Evolutionary conservation across 2,797 vertebrate genomes (phyloP).

Genomic region (Gallinago nigripennis): DNA sequence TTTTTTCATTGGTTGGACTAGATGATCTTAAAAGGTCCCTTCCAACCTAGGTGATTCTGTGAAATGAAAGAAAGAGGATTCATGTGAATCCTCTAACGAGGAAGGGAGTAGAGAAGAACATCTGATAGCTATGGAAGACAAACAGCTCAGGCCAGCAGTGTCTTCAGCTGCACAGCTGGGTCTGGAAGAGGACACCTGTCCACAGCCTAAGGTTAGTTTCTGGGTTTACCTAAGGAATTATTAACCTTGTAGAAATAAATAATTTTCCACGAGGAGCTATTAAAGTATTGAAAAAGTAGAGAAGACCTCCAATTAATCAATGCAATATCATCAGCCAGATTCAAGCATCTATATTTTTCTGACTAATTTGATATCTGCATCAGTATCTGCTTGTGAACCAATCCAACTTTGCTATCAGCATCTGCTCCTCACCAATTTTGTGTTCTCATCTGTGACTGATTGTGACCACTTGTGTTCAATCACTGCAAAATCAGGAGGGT

Average conservation of each 20-base stretch:
- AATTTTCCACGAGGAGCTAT: neutral
- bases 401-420: neutral
- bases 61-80: neutral
- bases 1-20: too few species aligned
- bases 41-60: too few species aligned
- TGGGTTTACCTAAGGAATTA: neutral
- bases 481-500: neutral
- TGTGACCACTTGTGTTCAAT: neutral
- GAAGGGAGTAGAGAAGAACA: neutral
- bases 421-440: neutral
- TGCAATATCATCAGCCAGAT: neutral
- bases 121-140: neutral
- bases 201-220: neutral
- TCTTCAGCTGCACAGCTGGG: neutral
- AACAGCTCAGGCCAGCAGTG: neutral
- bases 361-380: rapidly evolving
- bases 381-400: neutral
- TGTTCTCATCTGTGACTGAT: neutral
- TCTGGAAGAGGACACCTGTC: neutral
- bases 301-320: neutral
- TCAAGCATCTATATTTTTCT: neutral
- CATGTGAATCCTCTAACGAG: neutral
- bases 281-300: neutral
- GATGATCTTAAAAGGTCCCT: too few species aligned
- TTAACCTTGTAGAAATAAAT: neutral